A percentile compares a stretch with the other conserved stretches of the same genome.
Evolutionary conservation across 2,888 invertebrate species (phyloP).

Genomic region (Teleogryllus oceanicus): DNA sequence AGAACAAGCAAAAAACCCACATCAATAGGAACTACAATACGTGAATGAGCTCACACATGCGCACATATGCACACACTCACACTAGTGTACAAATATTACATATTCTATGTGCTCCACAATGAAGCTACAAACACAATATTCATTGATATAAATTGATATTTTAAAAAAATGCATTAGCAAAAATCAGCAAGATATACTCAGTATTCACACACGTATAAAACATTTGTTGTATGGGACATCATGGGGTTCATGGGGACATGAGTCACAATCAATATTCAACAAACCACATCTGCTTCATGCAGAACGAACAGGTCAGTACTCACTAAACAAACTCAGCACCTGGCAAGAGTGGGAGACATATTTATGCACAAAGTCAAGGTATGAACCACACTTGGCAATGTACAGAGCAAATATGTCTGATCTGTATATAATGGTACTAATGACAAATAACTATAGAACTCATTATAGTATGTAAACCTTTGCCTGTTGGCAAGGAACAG

Average conservation of each 20-base stretch:
- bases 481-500: background rate
- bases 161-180: slow-evolving; percentile 4
- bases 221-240: background rate
- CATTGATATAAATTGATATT: slow-evolving; percentile 11
- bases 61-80: background rate
- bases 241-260: background rate
- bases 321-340: background rate
- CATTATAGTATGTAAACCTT: background rate
- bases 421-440: background rate
- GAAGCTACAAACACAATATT: slow-evolving; percentile 18
- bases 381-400: background rate
- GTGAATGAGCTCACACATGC: slow-evolving; percentile 11
- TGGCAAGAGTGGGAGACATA: background rate
- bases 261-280: background rate
- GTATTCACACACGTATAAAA: slow-evolving; percentile 4
- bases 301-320: background rate
- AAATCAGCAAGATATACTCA: slow-evolving; percentile 18
- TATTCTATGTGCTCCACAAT: background rate
- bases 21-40: slow-evolving; percentile 20
- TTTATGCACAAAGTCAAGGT: background rate
- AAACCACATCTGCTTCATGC: background rate
- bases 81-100: slow-evolving; percentile 2
- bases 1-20: background rate
- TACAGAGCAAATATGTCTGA: background rate
- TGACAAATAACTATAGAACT: background rate